Evolutionary conservation across 37 sponge, comb jelly and placozoan genomes (phyloP).

Genomic region (Eunapius fragilis): DNA sequence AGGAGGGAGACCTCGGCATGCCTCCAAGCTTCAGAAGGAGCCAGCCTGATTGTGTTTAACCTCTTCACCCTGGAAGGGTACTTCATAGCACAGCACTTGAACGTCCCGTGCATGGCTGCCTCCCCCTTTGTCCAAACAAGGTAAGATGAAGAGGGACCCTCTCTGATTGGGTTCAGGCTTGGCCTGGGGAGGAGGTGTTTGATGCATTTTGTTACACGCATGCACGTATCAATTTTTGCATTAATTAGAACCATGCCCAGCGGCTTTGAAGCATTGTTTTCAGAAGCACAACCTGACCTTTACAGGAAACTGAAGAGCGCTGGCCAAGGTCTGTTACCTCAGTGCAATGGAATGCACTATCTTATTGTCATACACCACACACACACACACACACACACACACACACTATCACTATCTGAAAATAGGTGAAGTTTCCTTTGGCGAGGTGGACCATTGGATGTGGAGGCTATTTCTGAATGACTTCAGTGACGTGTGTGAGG

Average conservation of each 20-base stretch:
- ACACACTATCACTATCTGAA: background rate
- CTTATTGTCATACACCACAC: background rate
- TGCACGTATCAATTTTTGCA: too few species aligned
- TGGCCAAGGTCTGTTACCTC: background rate
- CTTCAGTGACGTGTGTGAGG: conserved; percentile 33
- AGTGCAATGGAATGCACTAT: background rate
- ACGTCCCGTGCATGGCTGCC: conserved; percentile 46
- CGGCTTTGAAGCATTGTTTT: conserved; percentile 40
- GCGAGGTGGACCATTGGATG: conserved; percentile 77
- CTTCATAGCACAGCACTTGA: conserved; percentile 33
- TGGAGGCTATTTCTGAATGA: conserved; percentile 73
- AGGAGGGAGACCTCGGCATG: conserved; percentile 14
- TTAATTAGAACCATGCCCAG: conserved; percentile 40
- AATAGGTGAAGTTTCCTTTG: conserved; percentile 35
- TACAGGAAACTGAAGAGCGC: conserved; percentile 12
- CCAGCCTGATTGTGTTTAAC: conserved; percentile 55
- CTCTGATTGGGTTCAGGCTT: background rate
- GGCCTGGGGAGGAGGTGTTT: background rate
- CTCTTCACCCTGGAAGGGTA: conserved; percentile 61
- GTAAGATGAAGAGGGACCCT: background rate
- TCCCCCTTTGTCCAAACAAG: conserved; percentile 52
- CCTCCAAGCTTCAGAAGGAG: conserved; percentile 3
- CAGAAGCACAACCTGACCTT: conserved; percentile 22
- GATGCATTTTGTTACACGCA: background rate
- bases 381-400: background rate